A percentile compares a stretch with the other conserved stretches of the same genome.
These are phyloP conservation scores for Prolemur simus DNA, from an alignment of 2,113 vertebrate genomes.

Conservation along the genomic window DNA sequence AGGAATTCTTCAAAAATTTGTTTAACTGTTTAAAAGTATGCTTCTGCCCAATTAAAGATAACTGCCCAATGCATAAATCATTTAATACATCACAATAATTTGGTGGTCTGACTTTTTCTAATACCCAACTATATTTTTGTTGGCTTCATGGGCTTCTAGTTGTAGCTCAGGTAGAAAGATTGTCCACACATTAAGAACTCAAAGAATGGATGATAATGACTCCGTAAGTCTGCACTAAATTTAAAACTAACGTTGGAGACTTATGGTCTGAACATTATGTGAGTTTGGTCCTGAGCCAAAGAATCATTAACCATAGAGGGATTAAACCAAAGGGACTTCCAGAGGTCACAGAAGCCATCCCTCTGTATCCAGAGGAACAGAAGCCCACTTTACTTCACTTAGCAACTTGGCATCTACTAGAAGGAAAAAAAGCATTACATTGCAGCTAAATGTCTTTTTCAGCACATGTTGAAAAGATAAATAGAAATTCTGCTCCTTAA, in stretches of 20 bases:
- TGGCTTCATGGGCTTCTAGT: not conserved
- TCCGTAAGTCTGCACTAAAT: conserved; percentile 59
- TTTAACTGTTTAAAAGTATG: not conserved
- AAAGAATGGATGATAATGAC: conserved; percentile 17
- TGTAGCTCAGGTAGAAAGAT: not conserved
- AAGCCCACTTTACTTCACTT: conserved; percentile 53
- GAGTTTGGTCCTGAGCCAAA: conserved; percentile 63
- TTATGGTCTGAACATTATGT: conserved; percentile 60
- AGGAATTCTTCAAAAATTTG: not conserved
- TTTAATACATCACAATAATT: conserved; percentile 3
- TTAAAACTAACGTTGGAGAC: conserved; percentile 60
- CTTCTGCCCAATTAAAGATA: not conserved
- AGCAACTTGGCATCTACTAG: conserved; percentile 23
- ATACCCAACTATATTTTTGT: not conserved
- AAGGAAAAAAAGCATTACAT: conserved; percentile 12
- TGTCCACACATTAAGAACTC: not conserved
- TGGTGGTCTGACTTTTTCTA: not conserved
- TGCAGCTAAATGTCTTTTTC: not conserved
- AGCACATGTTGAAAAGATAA: conserved; percentile 22
- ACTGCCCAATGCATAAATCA: not conserved
- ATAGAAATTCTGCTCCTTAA: conserved; percentile 3
- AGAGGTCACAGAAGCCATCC: conserved; percentile 59
- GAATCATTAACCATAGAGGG: conserved; percentile 52
- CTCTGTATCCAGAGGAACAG: conserved; percentile 34
- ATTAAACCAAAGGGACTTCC: conserved; percentile 44